These are phyloP conservation scores for Pachyuromys duprasi DNA, from an alignment of 2,797 vertebrate species.

Conservation along the genomic window DNA sequence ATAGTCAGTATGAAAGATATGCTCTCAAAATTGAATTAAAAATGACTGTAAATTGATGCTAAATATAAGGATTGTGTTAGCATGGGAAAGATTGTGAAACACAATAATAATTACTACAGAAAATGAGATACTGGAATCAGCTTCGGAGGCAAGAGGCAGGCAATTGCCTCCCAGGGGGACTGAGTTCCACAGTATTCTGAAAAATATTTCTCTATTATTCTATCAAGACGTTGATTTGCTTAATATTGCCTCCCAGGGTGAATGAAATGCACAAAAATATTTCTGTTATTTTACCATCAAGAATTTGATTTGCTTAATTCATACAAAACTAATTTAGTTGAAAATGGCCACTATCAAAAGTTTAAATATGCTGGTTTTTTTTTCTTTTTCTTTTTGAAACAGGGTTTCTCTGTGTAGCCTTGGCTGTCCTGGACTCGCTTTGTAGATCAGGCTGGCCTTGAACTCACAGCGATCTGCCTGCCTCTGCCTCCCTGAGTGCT, in stretches of 20 bases:
- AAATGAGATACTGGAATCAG: not conserved
- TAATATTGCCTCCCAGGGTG: not conserved
- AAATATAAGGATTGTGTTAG: not conserved
- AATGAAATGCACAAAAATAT: not conserved
- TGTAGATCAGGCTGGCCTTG: too few species aligned
- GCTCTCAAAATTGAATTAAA: slow-evolving; percentile 8
- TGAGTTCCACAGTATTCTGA: not conserved
- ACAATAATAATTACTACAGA: slow-evolving; percentile 7
- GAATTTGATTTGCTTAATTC: slow-evolving; percentile 1
- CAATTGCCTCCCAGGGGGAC: not conserved
- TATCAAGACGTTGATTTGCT: not conserved
- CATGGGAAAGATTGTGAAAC: not conserved
- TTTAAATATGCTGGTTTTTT: not conserved
- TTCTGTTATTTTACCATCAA: not conserved
- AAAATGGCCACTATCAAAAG: slow-evolving; percentile 16
- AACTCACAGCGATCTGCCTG: too few species aligned
- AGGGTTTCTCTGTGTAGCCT: too few species aligned
- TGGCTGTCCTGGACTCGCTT: too few species aligned
- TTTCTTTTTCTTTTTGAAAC: too few species aligned
- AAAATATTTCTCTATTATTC: not conserved
- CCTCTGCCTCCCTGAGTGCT: too few species aligned
- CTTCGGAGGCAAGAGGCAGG: not conserved
- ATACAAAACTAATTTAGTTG: not conserved
- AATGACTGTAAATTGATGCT: not conserved
- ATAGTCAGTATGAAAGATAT: not conserved